Percentiles rank a stretch among this genome's conserved stretches.
Conservation (phyloP, 2,113 vertebrate genomes). For the Sus scrofa region DNA sequence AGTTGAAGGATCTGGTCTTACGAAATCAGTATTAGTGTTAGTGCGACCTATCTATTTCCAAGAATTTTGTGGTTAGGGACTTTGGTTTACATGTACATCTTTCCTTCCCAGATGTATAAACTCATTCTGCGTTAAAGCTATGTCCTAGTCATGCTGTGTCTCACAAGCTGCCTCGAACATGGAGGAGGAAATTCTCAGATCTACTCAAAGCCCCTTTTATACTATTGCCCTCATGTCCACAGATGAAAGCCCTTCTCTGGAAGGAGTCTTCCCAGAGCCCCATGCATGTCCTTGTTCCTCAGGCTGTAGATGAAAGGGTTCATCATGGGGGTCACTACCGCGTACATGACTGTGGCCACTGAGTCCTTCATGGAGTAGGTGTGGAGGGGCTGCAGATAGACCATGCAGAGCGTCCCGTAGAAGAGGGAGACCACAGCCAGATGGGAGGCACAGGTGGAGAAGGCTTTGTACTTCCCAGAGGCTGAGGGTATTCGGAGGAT, state of each 20-base stretch:
- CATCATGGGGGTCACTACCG: too few species aligned
- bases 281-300: too few species aligned
- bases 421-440: too few species aligned
- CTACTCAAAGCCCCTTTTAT: background rate
- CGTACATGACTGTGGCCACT: too few species aligned
- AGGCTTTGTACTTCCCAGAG: too few species aligned
- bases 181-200: background rate
- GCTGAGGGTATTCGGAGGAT: too few species aligned
- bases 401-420: too few species aligned
- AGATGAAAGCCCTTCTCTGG: background rate
- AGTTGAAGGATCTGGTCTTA: background rate
- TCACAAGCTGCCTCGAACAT: background rate
- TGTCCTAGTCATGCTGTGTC: background rate
- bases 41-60: background rate
- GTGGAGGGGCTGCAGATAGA: too few species aligned
- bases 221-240: background rate
- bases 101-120: background rate
- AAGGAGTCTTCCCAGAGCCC: background rate
- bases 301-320: too few species aligned
- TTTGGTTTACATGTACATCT: background rate
- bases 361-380: too few species aligned
- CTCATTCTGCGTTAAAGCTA: background rate
- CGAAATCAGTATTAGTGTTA: background rate
- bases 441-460: too few species aligned
- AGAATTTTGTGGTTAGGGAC: background rate